phyloP scores from a whole-genome alignment of 2,888 invertebrate genomes.

The Leucophenga montana region DNA sequence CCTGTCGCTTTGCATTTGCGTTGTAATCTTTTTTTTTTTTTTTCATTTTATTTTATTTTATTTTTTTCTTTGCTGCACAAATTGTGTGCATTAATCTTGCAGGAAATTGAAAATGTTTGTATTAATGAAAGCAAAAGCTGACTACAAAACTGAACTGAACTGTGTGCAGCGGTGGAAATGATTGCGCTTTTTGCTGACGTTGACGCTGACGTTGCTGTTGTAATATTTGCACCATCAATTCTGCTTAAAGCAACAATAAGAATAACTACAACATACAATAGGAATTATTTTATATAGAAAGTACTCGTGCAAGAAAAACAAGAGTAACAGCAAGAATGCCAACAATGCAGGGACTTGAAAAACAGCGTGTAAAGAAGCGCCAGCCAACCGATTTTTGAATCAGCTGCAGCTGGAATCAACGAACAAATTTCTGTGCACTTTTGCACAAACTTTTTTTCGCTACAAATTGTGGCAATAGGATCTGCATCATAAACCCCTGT shows the following conservation, averaged over 20 bases:
- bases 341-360: too few species aligned
- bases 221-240: conserved; percentile 56
- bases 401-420: too few species aligned
- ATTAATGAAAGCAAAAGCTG: conserved; percentile 26
- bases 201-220: conserved; percentile 1
- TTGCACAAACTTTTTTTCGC: too few species aligned
- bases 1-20: too few species aligned
- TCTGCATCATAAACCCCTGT: too few species aligned
- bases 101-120: conserved; percentile 17
- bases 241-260: conserved; percentile 31
- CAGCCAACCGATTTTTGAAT: too few species aligned
- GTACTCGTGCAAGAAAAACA: conserved; percentile 43
- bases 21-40: too few species aligned
- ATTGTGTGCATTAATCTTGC: conserved; percentile 6
- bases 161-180: conserved; percentile 33
- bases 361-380: too few species aligned
- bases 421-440: too few species aligned
- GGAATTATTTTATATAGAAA: not conserved
- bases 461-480: too few species aligned
- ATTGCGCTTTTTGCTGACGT: not conserved
- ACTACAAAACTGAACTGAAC: conserved; percentile 28
- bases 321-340: not conserved
- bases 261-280: not conserved
- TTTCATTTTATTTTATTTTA: too few species aligned
- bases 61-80: not conserved